These are phyloP conservation scores for Drosophila mayri DNA, from an alignment of 1,140 invertebrate genomes.

Conservation along the genomic window DNA sequence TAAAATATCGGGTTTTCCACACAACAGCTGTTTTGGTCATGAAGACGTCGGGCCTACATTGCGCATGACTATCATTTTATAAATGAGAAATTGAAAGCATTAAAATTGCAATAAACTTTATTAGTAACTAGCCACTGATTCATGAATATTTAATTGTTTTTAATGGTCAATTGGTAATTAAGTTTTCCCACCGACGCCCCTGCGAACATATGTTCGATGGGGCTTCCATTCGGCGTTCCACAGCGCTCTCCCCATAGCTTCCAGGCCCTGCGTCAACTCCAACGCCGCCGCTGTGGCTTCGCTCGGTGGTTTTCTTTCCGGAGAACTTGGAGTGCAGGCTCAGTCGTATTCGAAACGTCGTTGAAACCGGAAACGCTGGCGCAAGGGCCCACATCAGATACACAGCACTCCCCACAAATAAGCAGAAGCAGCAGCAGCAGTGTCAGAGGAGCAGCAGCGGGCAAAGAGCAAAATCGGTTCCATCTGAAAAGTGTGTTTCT, in stretches of 20 bases:
- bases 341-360: slow-evolving; percentile 77
- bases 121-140: neutral
- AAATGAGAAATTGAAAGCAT: neutral
- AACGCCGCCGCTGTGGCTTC: slow-evolving; percentile 75
- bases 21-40: slow-evolving; percentile 2
- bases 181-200: slow-evolving; percentile 27
- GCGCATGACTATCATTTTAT: slow-evolving; percentile 13
- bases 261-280: slow-evolving; percentile 81
- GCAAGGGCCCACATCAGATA: slow-evolving; percentile 18
- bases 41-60: neutral
- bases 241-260: slow-evolving; percentile 45
- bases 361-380: slow-evolving; percentile 50
- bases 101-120: slow-evolving; percentile 2
- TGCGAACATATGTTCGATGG: slow-evolving; percentile 50
- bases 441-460: slow-evolving; percentile 36
- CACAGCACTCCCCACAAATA: slow-evolving; percentile 6
- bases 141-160: slow-evolving; percentile 1
- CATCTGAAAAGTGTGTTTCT: slow-evolving; percentile 66
- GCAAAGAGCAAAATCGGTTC: slow-evolving; percentile 57
- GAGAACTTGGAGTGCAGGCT: slow-evolving; percentile 50
- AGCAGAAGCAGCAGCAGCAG: slow-evolving; percentile 42
- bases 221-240: slow-evolving; percentile 29
- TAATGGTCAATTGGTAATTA: neutral
- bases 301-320: slow-evolving; percentile 22
- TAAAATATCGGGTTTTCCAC: neutral